phyloP scores from a whole-genome alignment of 1,140 invertebrate genomes.

The Coenobita brevimanus region DNA sequence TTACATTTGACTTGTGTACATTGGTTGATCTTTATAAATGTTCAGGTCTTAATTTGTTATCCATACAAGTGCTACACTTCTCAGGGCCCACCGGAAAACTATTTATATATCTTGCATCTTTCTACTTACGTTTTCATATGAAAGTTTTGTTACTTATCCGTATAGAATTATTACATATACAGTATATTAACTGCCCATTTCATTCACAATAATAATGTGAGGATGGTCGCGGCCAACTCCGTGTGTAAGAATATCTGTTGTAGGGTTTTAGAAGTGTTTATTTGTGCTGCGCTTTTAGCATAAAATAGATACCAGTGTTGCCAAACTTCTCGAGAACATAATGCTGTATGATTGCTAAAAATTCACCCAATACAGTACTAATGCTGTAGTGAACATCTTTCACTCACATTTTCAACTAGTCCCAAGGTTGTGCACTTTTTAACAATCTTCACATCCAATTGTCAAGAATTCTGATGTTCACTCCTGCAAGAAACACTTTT shows the following conservation, averaged over 20 bases:
- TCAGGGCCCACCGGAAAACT: too few species aligned
- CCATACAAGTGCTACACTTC: too few species aligned
- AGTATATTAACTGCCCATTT: too few species aligned
- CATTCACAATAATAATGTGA: too few species aligned
- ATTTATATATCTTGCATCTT: too few species aligned
- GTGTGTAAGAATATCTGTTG: background rate
- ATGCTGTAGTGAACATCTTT: slow-evolving; percentile 14
- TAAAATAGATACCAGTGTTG: slow-evolving; percentile 20
- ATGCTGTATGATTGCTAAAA: slow-evolving; percentile 18
- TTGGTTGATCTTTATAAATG: too few species aligned
- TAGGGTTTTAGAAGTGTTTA: background rate
- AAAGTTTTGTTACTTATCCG: too few species aligned
- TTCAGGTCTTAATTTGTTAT: too few species aligned
- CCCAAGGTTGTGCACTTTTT: background rate
- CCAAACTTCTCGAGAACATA: slow-evolving; percentile 7
- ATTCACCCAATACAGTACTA: background rate
- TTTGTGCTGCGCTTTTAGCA: background rate
- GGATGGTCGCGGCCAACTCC: background rate
- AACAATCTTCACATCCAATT: slow-evolving; percentile 8
- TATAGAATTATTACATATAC: too few species aligned
- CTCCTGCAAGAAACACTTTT: background rate
- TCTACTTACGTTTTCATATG: too few species aligned
- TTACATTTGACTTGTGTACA: too few species aligned
- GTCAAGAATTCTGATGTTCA: slow-evolving; percentile 1
- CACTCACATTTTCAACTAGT: background rate